A percentile compares a stretch with the other conserved stretches of the same genome.
phyloP scores from a whole-genome alignment of 2,888 invertebrate genomes.

The Apamea monoglypha region DNA sequence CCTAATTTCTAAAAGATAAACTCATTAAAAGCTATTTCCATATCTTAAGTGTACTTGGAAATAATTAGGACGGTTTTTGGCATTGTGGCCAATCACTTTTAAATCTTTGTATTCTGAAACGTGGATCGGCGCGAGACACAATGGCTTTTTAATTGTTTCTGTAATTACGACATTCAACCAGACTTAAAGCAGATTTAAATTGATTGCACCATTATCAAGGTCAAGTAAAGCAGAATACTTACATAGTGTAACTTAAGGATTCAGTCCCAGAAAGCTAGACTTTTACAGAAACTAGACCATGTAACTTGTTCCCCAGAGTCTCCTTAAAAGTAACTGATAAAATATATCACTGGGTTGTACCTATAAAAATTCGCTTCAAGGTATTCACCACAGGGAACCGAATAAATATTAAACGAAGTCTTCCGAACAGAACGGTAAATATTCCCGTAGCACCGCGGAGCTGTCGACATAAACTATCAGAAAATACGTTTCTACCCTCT shows the following conservation, averaged over 20 bases:
- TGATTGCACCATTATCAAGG: not conserved
- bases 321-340: slow-evolving; percentile 22
- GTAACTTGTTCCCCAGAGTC: not conserved
- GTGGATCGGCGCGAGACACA: too few species aligned
- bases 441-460: slow-evolving; percentile 25
- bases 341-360: slow-evolving; percentile 7
- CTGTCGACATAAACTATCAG: slow-evolving; percentile 45
- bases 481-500: slow-evolving; percentile 17
- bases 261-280: not conserved
- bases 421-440: slow-evolving; percentile 12
- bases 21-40: not conserved
- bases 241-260: not conserved
- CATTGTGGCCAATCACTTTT: not conserved
- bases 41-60: not conserved
- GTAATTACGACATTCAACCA: too few species aligned
- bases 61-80: not conserved
- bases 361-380: slow-evolving; percentile 12
- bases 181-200: not conserved
- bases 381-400: not conserved
- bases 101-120: not conserved
- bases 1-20: not conserved
- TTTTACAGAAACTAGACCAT: slow-evolving; percentile 1
- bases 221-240: not conserved
- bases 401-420: slow-evolving; percentile 41
- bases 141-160: too few species aligned